Evolutionary conservation across 2,797 vertebrate genomes (phyloP).

Genomic region (Zalophus californianus): DNA sequence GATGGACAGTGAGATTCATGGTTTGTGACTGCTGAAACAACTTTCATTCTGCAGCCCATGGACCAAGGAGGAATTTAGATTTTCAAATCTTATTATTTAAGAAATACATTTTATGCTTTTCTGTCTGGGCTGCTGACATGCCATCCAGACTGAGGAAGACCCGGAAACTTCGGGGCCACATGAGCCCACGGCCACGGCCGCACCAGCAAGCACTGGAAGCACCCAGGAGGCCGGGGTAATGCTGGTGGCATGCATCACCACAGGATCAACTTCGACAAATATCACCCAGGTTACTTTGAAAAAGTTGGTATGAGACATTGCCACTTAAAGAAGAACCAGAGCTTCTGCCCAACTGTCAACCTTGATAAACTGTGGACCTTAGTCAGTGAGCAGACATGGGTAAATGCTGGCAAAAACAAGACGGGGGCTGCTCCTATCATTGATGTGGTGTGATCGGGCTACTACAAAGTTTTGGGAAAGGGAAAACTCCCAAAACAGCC

Average conservation of each 20-base stretch:
- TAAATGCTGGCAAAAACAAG: background rate
- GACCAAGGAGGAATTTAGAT: background rate
- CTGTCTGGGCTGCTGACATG: background rate
- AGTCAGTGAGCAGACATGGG: background rate
- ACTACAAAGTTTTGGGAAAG: constrained; percentile 95
- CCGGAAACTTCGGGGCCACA: background rate
- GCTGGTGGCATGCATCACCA: background rate
- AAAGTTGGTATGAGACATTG: background rate
- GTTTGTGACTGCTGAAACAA: background rate
- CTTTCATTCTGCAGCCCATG: background rate
- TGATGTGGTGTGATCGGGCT: constrained; percentile 83
- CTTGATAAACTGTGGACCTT: background rate
- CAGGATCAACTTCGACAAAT: background rate
- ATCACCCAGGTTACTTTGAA: background rate
- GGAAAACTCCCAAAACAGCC: constrained; percentile 95
- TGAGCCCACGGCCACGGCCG: background rate
- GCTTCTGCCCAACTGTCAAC: background rate
- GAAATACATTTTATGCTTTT: background rate
- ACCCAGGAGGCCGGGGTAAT: background rate
- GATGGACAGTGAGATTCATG: background rate
- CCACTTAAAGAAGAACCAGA: background rate
- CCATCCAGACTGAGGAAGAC: background rate
- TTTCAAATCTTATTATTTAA: background rate
- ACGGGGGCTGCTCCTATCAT: background rate
- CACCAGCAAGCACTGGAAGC: background rate